These are phyloP conservation scores for Parascotia fuliginaria DNA, from an alignment of 2,888 invertebrate species.

Conservation along the genomic window DNA sequence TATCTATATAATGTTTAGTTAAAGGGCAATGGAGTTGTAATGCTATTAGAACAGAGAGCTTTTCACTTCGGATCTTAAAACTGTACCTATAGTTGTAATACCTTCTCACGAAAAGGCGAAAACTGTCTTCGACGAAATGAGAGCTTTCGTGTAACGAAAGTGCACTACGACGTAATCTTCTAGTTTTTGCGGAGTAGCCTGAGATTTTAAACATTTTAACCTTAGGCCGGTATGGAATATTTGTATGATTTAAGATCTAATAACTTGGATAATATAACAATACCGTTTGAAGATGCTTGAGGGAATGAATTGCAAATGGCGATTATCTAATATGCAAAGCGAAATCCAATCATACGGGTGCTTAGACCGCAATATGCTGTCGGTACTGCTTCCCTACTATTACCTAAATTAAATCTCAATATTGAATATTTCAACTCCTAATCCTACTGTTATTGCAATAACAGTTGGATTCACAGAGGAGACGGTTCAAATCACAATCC, in stretches of 20 bases:
- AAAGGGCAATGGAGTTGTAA: constrained; percentile 34
- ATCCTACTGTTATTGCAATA: constrained; percentile 42
- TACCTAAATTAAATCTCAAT: constrained; percentile 63
- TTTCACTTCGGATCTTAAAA: constrained; percentile 37
- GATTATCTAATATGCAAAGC: constrained; percentile 57
- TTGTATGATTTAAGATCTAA: constrained; percentile 1
- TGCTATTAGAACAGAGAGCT: constrained; percentile 39
- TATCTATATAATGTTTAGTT: constrained; percentile 24
- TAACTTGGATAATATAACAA: constrained; percentile 22
- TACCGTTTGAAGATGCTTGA: constrained; percentile 49
- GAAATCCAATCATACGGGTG: constrained; percentile 66
- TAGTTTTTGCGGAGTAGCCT: constrained; percentile 21
- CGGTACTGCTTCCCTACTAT: constrained; percentile 54
- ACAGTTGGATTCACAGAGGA: too few species aligned
- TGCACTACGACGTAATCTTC: constrained; percentile 40
- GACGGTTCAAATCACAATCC: background rate
- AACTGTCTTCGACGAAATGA: constrained; percentile 33
- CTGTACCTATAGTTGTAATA: constrained; percentile 25
- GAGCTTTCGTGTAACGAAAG: constrained; percentile 37
- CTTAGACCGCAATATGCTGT: constrained; percentile 62
- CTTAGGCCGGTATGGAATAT: constrained; percentile 6
- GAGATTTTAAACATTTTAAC: constrained; percentile 11
- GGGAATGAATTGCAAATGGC: constrained; percentile 70
- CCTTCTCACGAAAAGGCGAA: constrained; percentile 29
- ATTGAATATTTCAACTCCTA: constrained; percentile 55